Conservation (phyloP, 2,888 invertebrate species). For the Eupithecia centaureata region DNA sequence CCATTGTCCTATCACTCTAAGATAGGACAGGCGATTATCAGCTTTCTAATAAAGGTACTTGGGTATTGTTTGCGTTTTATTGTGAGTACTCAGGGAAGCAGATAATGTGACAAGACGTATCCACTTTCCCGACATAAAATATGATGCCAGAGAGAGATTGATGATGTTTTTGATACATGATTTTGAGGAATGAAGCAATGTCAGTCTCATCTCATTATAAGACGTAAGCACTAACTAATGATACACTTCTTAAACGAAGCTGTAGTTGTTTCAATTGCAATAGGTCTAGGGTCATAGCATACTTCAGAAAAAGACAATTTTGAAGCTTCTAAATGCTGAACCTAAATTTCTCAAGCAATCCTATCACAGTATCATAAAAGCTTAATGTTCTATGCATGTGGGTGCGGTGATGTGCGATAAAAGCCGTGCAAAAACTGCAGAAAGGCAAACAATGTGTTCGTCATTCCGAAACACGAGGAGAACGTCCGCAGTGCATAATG, state of each 20-base stretch:
- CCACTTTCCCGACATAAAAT: constrained; percentile 3
- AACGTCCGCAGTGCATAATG: constrained; percentile 35
- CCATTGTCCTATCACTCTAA: constrained; percentile 50
- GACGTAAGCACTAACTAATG: neutral
- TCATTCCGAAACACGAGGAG: constrained; percentile 35
- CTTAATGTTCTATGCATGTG: no score
- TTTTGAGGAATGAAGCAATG: constrained; percentile 5
- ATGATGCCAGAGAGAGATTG: constrained; percentile 4
- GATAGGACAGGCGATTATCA: constrained; percentile 15
- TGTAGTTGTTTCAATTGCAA: no score
- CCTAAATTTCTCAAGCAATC: neutral
- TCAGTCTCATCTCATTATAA: neutral
- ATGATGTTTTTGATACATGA: neutral
- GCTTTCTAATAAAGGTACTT: constrained; percentile 23
- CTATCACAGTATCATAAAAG: neutral
- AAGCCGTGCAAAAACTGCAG: constrained; percentile 29
- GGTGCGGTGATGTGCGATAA: constrained; percentile 30
- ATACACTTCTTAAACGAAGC: neutral
- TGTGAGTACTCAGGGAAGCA: constrained; percentile 1
- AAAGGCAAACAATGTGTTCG: constrained; percentile 29
- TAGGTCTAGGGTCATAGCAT: no score
- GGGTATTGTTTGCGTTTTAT: constrained; percentile 8
- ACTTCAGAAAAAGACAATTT: neutral
- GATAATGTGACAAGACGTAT: constrained; percentile 6
- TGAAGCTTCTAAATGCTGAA: neutral